Evolutionary conservation across 2,888 invertebrate genomes (phyloP), one percentile per base, ranked within the genome.

Genomic region (Mimumesa dahlbomi): DNA sequence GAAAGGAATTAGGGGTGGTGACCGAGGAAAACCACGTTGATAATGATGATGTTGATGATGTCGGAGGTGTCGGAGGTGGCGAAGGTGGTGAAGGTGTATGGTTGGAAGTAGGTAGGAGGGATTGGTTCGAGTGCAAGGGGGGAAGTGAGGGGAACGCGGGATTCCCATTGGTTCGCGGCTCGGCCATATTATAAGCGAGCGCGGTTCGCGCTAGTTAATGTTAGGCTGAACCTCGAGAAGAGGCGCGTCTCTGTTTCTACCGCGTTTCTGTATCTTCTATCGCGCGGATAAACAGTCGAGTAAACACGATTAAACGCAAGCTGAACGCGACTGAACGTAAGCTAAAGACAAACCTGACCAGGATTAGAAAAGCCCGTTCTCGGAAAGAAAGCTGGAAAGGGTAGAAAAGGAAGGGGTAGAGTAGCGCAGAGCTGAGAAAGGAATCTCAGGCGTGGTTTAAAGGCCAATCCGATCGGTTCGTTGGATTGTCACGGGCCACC

Each of bases 171-270:
- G 89, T 82, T 83, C 83, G 85, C 85, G 87, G 82, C 84, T 83
- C 86, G 83, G 87, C 88, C 88, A 88, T 88, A 88, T 88, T 88
- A 88, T 85, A 86, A 88, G 86, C 86, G 85, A 81, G 84, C 86
- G 87, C 87, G 84, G 83, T 83, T 82, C 87, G 87, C 84, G 86
- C 85, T 87, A 87, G 88, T 87, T 87, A 88, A 87, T 86, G 87
- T 87, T 86, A 84, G 85, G 85, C 81, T 82, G 86, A 87, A 85
- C 88, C 85, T 84, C 83, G 85, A 83, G 85, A 82, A 84, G 87
- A 85, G 84, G 83, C 86, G 87, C 85, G 85, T 87, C 87, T 86
- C 82, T 81, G 79, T 78, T 53, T 54, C 43, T 22, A 29, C 61
- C 34, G 34, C n/a, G n/a, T n/a, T n/a, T n/a, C n/a, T n/a, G n/a